Conservation (phyloP, 2,113 vertebrate species). For the Carlito syrichta region DNA sequence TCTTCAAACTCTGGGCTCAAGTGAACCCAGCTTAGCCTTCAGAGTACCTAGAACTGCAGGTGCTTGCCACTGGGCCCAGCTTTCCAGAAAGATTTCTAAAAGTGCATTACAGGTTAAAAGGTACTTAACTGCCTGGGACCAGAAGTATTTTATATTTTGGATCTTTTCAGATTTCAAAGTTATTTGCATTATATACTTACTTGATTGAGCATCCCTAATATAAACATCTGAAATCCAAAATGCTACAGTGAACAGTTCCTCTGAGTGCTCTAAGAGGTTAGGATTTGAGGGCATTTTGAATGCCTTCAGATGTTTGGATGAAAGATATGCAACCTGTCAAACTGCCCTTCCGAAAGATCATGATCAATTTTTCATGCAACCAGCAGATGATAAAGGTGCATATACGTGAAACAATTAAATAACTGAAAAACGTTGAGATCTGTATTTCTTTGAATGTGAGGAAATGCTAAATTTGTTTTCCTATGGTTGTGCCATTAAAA, state of each 20-base stretch:
- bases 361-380: not conserved
- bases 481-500: not conserved
- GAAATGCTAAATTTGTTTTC: too few species aligned
- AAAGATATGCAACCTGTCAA: not conserved
- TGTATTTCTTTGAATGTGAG: too few species aligned
- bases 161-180: not conserved
- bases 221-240: too few species aligned
- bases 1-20: not conserved
- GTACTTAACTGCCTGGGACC: not conserved
- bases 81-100: slow-evolving; percentile 4
- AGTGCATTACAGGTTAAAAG: not conserved
- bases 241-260: too few species aligned
- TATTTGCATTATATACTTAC: not conserved
- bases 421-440: slow-evolving; percentile 1
- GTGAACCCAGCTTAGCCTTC: not conserved
- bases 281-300: too few species aligned
- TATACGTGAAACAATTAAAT: not conserved
- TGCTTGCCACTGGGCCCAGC: not conserved
- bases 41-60: not conserved
- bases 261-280: too few species aligned
- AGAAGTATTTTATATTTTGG: not conserved
- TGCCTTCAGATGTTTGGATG: too few species aligned
- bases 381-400: not conserved
- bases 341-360: not conserved
- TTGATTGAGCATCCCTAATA: too few species aligned